Evolutionary conservation across 1,140 invertebrate genomes (phyloP).

Genomic region (Heliconius himera): DNA sequence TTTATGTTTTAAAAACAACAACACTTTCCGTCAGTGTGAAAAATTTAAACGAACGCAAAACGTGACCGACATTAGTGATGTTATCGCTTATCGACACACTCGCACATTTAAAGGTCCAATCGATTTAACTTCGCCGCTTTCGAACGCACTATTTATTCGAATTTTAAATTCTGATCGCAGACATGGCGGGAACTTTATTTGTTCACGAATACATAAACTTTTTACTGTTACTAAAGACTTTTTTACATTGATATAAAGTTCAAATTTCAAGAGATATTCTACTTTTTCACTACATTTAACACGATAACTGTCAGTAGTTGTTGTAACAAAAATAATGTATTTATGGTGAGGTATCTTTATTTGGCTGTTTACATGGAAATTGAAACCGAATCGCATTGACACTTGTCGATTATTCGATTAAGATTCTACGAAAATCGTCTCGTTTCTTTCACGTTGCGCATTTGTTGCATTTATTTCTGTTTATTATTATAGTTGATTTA

Average conservation of each 20-base stretch:
- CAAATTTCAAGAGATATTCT: neutral
- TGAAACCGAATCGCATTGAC: constrained; percentile 52
- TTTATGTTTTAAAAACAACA: constrained; percentile 13
- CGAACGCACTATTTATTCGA: constrained; percentile 63
- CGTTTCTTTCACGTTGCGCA: constrained; percentile 27
- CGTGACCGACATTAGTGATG: constrained; percentile 65
- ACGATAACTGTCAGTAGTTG: constrained; percentile 75
- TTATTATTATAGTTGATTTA: constrained; percentile 3
- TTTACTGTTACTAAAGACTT: neutral
- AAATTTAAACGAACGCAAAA: constrained; percentile 62
- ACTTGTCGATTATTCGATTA: constrained; percentile 31
- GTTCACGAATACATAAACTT: constrained; percentile 50
- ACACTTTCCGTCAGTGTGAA: constrained; percentile 51
- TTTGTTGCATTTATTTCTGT: constrained; percentile 22
- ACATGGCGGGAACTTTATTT: constrained; percentile 70
- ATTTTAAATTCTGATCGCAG: constrained; percentile 73
- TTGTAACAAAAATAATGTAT: constrained; percentile 67
- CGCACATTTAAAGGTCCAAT: constrained; percentile 66
- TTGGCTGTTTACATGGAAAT: constrained; percentile 64
- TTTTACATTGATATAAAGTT: neutral
- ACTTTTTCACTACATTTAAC: constrained; percentile 72
- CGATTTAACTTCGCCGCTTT: constrained; percentile 75
- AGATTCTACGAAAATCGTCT: constrained; percentile 35
- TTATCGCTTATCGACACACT: constrained; percentile 62
- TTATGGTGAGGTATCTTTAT: constrained; percentile 70